Evolutionary conservation across 2,888 invertebrate genomes (phyloP), one percentile per base, ranked within the genome.

Genomic region (Calameuta pallipes): DNA sequence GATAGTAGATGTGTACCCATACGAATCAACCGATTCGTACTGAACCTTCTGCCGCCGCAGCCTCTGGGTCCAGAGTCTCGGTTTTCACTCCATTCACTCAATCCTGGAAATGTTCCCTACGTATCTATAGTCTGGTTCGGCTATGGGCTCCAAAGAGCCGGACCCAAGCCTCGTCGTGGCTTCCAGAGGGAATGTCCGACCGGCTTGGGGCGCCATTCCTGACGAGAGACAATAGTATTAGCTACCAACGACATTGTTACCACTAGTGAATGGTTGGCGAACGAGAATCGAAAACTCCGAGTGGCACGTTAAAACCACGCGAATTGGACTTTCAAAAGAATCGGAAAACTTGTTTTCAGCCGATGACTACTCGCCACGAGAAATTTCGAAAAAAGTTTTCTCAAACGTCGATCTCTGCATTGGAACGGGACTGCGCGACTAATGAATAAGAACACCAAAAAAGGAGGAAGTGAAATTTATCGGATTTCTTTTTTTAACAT

Each of bases 181-280:
- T 56, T 23, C 56, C 56, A 56, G 23, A 23, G 23, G 9, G 9
- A 56, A 56, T 56, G 56, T 23, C 56, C 9, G 56, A 56, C 56
- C 9, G 56, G 56, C 74, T 36, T 35, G 35, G 74, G 1, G 34
- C 31, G 74, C n/a, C 74, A 35, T 74, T 33, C 71, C 34, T 33
- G 71, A 15, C 30, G 37, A 30, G 37, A 75, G 75, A 75, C 71
- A 75, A 78, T 75, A 69, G 68, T 37, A n/a, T 69, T 69, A 74
- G 69, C 75, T 30, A 77, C 36, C 33, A 74, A 30, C 77, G 75
- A 75, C 77, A 77, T 75, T 75, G 75, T 75, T 41, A 70, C 75
- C 34, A 56, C 23, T 71, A 41, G 37, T 75, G 78, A 78, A 69
- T 78, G 75, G 73, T 11, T 41, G 37, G 69, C 13, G 56, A 75